These are phyloP conservation scores for Centrocercus urophasianus DNA, from an alignment of 2,113 vertebrate species.

Conservation along the genomic window DNA sequence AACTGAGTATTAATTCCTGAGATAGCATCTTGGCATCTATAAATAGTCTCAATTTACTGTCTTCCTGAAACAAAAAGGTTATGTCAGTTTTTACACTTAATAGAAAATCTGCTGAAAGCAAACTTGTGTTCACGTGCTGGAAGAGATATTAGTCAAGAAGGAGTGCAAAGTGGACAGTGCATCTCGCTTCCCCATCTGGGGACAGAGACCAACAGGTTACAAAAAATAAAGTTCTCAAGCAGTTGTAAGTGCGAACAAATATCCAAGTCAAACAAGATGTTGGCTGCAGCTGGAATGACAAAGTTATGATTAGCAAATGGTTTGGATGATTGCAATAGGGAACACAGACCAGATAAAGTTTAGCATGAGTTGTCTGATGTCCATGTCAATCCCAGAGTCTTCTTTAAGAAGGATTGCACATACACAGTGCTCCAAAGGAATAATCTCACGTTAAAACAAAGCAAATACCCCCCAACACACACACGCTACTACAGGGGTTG, in stretches of 20 bases:
- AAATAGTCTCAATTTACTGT: slow-evolving; percentile 62
- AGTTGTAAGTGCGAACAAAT: slow-evolving; percentile 74
- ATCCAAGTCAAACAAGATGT: slow-evolving; percentile 73
- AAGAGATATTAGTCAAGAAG: slow-evolving; percentile 60
- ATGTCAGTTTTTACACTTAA: slow-evolving; percentile 47
- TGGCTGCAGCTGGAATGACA: slow-evolving; percentile 72
- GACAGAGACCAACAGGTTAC: slow-evolving; percentile 75
- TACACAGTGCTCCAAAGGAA: neutral
- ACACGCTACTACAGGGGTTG: accelerated
- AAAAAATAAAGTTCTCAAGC: slow-evolving; percentile 71
- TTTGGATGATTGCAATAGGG: slow-evolving; percentile 34
- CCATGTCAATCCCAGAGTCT: neutral
- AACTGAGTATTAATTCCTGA: slow-evolving; percentile 28
- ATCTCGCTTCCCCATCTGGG: slow-evolving; percentile 72
- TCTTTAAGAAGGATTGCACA: neutral
- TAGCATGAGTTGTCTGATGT: neutral
- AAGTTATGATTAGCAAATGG: slow-evolving; percentile 66
- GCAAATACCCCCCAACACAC: accelerated
- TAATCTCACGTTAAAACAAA: accelerated
- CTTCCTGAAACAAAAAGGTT: slow-evolving; percentile 62
- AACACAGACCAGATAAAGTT: slow-evolving; percentile 53
- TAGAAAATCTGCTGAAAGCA: slow-evolving; percentile 45
- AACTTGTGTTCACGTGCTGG: slow-evolving; percentile 49
- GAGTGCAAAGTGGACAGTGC: slow-evolving; percentile 65
- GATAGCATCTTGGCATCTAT: slow-evolving; percentile 29